These are phyloP conservation scores for Daktulosphaira vitifoliae DNA, from an alignment of 1,140 invertebrate genomes.

Conservation along the genomic window DNA sequence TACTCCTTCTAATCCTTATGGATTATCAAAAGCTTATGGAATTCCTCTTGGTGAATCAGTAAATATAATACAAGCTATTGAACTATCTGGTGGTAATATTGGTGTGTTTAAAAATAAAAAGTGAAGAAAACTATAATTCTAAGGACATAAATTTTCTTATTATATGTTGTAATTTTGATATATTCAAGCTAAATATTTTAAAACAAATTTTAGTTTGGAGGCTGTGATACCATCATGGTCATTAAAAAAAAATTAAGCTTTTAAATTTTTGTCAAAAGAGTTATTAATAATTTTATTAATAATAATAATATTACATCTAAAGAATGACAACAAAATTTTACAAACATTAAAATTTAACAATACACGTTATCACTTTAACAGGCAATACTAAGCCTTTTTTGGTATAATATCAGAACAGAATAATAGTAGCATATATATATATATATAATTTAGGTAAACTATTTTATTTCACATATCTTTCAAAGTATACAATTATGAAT, in stretches of 20 bases:
- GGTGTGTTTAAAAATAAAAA: slow-evolving; percentile 30
- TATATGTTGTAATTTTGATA: too few relatives aligned
- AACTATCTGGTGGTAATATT: slow-evolving; percentile 48
- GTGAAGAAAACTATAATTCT: too few relatives aligned
- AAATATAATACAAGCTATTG: slow-evolving; percentile 59
- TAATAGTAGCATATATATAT: too few relatives aligned
- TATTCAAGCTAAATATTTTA: too few relatives aligned
- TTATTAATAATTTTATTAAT: not conserved
- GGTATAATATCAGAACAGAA: not conserved
- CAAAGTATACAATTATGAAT: slow-evolving; percentile 10
- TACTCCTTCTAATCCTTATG: slow-evolving; percentile 91
- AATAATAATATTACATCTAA: not conserved
- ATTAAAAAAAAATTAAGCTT: too few relatives aligned
- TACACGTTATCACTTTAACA: slow-evolving; percentile 10
- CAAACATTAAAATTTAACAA: slow-evolving; percentile 23
- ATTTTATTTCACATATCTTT: not conserved
- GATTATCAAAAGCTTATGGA: slow-evolving; percentile 74
- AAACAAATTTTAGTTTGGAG: too few relatives aligned
- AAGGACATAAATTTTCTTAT: too few relatives aligned
- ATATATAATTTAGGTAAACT: too few relatives aligned
- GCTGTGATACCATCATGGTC: too few relatives aligned
- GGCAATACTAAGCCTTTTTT: not conserved
- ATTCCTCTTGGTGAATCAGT: slow-evolving; percentile 70
- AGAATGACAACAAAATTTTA: not conserved
- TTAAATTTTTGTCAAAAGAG: too few relatives aligned